Evolutionary conservation across 2,888 invertebrate species (phyloP).

Genomic region (Ophion ellenae): DNA sequence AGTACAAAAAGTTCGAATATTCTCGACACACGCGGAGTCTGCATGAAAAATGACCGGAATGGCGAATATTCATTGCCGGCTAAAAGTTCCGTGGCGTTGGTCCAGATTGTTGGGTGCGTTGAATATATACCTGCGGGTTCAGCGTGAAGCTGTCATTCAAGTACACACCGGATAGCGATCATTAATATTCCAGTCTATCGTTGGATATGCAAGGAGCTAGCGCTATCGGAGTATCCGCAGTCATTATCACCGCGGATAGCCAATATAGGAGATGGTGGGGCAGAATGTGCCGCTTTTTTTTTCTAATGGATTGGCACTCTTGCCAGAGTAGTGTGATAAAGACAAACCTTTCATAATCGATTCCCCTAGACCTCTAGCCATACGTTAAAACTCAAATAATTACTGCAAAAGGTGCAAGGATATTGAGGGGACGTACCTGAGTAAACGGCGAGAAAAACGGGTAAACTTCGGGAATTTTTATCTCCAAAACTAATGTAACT

Average conservation of each 20-base stretch:
- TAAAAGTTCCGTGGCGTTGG: not conserved
- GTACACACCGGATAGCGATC: not conserved
- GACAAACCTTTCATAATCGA: not conserved
- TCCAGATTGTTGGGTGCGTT: not conserved
- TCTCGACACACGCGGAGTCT: not conserved
- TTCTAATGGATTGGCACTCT: not conserved
- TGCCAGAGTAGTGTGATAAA: not conserved
- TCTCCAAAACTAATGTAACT: no score
- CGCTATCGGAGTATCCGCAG: not conserved
- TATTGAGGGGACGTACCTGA: no score
- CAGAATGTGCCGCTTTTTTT: not conserved
- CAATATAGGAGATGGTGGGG: not conserved
- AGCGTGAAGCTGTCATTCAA: not conserved
- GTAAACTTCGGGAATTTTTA: no score
- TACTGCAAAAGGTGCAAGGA: no score
- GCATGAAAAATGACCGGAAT: not conserved
- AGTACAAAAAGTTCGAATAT: not conserved
- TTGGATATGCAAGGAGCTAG: not conserved
- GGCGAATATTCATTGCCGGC: not conserved
- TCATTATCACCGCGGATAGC: not conserved
- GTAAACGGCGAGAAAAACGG: no score
- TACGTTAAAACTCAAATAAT: no score
- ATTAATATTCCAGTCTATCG: not conserved
- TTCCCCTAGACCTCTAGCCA: no score
- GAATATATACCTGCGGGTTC: not conserved